phyloP scores from a whole-genome alignment of 2,888 invertebrate species.

The Parapristionchus giblindavisi region DNA sequence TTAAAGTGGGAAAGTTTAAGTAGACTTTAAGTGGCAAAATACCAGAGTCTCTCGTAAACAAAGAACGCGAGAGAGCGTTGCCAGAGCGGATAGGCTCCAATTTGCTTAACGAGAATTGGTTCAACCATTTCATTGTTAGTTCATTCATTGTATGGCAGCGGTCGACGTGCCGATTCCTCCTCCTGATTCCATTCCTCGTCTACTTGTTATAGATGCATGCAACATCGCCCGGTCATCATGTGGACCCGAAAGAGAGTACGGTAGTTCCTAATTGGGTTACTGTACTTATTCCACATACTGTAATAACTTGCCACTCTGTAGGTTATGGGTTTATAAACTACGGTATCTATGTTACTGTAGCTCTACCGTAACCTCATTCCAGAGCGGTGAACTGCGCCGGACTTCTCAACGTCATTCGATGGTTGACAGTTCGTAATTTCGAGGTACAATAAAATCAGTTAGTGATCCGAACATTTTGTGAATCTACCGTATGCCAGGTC shows the following conservation, averaged over 20 bases:
- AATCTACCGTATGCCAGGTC: constrained; percentile 7
- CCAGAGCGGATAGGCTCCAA: too few relatives aligned
- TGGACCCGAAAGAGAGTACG: constrained; percentile 56
- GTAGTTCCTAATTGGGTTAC: background rate
- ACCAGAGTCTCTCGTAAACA: too few relatives aligned
- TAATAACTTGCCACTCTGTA: background rate
- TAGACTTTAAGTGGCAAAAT: too few relatives aligned
- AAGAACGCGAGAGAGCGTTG: too few relatives aligned
- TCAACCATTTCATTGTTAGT: background rate
- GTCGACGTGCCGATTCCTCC: too few relatives aligned
- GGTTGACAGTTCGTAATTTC: constrained; percentile 53
- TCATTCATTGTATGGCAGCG: constrained; percentile 1
- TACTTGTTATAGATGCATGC: constrained; percentile 61
- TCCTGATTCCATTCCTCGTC: constrained; percentile 44
- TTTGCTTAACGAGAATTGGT: too few relatives aligned
- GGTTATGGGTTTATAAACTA: background rate
- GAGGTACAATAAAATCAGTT: constrained; percentile 44
- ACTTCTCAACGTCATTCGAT: constrained; percentile 55
- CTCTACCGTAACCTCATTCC: too few relatives aligned
- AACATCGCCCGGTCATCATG: constrained; percentile 60
- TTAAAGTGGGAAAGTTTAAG: too few relatives aligned
- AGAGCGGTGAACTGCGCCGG: constrained; percentile 60
- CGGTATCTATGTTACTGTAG: background rate
- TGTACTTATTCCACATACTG: background rate
- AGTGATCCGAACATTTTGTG: background rate